Conservation (phyloP, 2,113 vertebrate species). For the Xenopus borealis region DNA sequence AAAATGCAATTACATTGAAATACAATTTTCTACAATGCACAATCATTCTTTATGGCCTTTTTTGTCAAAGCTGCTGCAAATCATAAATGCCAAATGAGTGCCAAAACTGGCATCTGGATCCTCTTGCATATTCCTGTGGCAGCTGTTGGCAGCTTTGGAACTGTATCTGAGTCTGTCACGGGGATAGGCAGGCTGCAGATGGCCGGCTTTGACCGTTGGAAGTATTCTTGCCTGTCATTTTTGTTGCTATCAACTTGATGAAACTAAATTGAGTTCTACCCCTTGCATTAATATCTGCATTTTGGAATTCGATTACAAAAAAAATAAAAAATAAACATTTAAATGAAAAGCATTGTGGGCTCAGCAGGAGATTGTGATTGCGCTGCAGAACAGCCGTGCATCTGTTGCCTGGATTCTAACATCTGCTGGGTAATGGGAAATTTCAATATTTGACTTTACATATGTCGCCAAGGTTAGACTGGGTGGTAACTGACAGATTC, state of each 20-base stretch:
- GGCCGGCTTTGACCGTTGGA: constrained; percentile 20
- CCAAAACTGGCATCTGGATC: constrained; percentile 40
- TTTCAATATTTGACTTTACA: background rate
- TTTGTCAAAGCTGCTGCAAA: background rate
- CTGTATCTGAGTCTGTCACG: constrained; percentile 25
- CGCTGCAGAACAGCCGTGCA: background rate
- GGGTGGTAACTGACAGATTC: too few species aligned
- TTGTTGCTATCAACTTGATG: constrained; percentile 6
- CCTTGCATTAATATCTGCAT: background rate
- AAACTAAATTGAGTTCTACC: background rate
- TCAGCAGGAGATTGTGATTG: background rate
- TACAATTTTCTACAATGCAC: too few species aligned
- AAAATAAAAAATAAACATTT: background rate
- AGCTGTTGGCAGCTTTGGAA: constrained; percentile 36
- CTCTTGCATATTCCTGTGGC: constrained; percentile 35
- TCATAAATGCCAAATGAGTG: constrained; percentile 25
- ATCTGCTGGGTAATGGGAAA: background rate
- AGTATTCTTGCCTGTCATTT: background rate
- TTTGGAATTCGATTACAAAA: background rate
- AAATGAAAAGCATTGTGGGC: background rate
- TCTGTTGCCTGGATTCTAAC: background rate
- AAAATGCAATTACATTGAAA: too few species aligned
- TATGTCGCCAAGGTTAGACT: background rate
- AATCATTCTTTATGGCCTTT: too few species aligned
- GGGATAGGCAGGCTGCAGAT: constrained; percentile 33